Conservation (phyloP, 2,888 invertebrate genomes). For the Pheosia gnoma region DNA sequence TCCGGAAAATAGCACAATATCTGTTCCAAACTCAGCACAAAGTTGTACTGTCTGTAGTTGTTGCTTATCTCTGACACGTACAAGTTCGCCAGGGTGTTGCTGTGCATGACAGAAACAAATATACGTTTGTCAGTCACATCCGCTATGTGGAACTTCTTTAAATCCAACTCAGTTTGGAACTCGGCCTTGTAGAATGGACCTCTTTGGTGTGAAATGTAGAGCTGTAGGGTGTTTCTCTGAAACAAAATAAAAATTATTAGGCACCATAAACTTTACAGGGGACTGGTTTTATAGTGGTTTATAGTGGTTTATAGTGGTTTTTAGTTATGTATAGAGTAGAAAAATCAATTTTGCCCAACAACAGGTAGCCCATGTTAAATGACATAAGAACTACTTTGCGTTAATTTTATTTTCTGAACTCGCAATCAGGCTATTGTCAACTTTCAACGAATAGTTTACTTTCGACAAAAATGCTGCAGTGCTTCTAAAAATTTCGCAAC, state of each 20-base stretch:
- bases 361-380: too few relatives aligned
- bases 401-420: too few relatives aligned
- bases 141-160: constrained; percentile 90
- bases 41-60: constrained; percentile 86
- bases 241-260: constrained; percentile 13
- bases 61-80: constrained; percentile 90
- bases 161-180: constrained; percentile 88
- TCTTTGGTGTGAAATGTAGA: constrained; percentile 91
- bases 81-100: constrained; percentile 88
- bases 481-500: too few relatives aligned
- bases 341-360: too few relatives aligned
- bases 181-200: constrained; percentile 88
- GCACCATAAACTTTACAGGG: too few relatives aligned
- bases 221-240: constrained; percentile 82
- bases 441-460: too few relatives aligned
- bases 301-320: too few relatives aligned
- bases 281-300: too few relatives aligned
- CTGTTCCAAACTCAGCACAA: constrained; percentile 90
- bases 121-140: constrained; percentile 92
- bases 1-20: constrained; percentile 94
- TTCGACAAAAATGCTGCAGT: too few relatives aligned
- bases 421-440: too few relatives aligned
- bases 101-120: constrained; percentile 92
- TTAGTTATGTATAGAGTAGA: too few relatives aligned
- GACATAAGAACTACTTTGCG: too few relatives aligned